Conservation (phyloP, 2,797 vertebrate species). For the Platalea minor region DNA sequence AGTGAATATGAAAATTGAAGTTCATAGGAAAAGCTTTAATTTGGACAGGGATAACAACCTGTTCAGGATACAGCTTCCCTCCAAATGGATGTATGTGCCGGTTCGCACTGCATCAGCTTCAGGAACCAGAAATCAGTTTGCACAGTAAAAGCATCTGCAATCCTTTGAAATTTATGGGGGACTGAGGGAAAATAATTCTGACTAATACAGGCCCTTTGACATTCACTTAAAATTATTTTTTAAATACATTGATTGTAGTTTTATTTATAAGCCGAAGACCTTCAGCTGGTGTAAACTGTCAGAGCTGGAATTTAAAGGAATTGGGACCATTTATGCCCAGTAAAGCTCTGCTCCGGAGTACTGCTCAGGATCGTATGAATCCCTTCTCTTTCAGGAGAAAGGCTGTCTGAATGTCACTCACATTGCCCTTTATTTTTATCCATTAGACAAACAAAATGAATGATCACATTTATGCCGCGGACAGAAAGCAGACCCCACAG, state of each 20-base stretch:
- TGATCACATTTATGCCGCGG: background rate
- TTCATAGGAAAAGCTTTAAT: background rate
- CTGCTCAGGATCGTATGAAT: background rate
- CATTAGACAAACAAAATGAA: conserved; percentile 56
- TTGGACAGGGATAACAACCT: background rate
- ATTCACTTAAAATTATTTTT: background rate
- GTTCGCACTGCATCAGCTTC: background rate
- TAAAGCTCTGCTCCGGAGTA: background rate
- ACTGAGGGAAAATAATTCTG: background rate
- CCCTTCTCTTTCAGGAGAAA: conserved; percentile 40
- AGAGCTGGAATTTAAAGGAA: conserved; percentile 23
- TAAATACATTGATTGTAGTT: background rate
- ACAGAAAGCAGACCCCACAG: conserved; percentile 53
- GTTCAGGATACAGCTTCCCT: background rate
- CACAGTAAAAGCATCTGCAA: background rate
- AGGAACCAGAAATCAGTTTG: background rate
- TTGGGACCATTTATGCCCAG: background rate
- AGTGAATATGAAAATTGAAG: background rate
- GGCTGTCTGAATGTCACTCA: conserved; percentile 48
- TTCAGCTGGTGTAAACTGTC: background rate
- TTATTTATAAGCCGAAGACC: background rate
- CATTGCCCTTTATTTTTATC: conserved; percentile 47
- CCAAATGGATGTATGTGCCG: fast-evolving
- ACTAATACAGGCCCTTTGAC: background rate
- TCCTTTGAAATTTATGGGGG: background rate